These are phyloP conservation scores for Andricus quercusramuli DNA, from an alignment of 2,888 invertebrate genomes.

Conservation along the genomic window DNA sequence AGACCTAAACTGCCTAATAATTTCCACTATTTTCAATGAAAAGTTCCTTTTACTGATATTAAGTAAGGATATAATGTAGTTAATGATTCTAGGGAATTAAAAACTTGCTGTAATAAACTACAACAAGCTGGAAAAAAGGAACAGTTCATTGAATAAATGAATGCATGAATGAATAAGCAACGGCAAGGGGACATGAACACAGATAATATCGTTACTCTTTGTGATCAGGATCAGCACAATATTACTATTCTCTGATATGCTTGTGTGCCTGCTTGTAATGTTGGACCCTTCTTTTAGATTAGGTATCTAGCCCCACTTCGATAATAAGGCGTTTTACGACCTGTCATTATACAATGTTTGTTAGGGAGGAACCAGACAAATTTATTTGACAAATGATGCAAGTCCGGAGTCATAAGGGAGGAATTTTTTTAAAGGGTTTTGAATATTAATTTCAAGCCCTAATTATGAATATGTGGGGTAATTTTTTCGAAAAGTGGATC, in stretches of 20 bases:
- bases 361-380: slow-evolving; percentile 40
- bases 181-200: slow-evolving; percentile 61
- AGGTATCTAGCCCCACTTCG: slow-evolving; percentile 64
- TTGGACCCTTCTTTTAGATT: slow-evolving; percentile 45
- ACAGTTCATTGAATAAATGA: background rate
- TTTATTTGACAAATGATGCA: slow-evolving; percentile 25
- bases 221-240: slow-evolving; percentile 72
- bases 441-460: too few species aligned
- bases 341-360: slow-evolving; percentile 30
- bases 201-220: slow-evolving; percentile 71
- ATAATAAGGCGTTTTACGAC: slow-evolving; percentile 68
- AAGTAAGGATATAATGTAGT: background rate
- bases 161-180: slow-evolving; percentile 50
- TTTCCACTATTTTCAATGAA: too few species aligned
- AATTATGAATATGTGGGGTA: too few species aligned
- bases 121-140: background rate
- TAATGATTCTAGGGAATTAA: background rate
- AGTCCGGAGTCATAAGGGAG: too few species aligned
- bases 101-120: slow-evolving; percentile 1
- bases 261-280: slow-evolving; percentile 50
- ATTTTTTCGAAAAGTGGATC: too few species aligned
- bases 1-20: too few species aligned
- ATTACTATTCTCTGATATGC: slow-evolving; percentile 67
- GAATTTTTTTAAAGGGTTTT: too few species aligned
- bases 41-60: too few species aligned